Evolutionary conservation across 2,888 invertebrate genomes (phyloP).

Genomic region (Euproctis similis): DNA sequence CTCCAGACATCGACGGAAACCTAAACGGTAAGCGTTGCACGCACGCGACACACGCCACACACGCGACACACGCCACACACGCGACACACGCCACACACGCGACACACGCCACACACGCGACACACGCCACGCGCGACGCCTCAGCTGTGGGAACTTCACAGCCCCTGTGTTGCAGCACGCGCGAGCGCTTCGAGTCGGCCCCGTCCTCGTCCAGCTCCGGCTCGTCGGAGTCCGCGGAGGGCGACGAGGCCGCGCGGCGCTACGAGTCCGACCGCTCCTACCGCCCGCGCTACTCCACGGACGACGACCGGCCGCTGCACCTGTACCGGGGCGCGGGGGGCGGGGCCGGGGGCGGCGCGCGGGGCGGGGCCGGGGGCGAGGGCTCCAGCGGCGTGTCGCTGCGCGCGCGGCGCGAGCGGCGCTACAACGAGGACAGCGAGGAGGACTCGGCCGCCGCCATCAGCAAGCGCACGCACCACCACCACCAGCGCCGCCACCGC

Average conservation of each 20-base stretch:
- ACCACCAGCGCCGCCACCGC: constrained; percentile 21
- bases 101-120: too few species aligned
- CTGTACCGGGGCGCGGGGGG: constrained; percentile 33
- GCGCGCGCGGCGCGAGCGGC: constrained; percentile 59
- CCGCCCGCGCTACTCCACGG: constrained; percentile 51
- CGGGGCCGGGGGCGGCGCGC: constrained; percentile 47
- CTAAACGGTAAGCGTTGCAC: constrained; percentile 32
- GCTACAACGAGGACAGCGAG: constrained; percentile 78
- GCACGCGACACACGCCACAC: constrained; percentile 43
- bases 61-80: constrained; percentile 38
- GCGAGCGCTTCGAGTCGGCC: constrained; percentile 41
- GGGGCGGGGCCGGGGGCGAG: constrained; percentile 62
- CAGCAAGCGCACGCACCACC: constrained; percentile 54
- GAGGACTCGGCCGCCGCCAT: constrained; percentile 66
- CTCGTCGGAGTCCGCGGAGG: constrained; percentile 19
- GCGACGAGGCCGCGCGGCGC: constrained; percentile 25
- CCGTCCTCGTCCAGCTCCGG: constrained; percentile 26
- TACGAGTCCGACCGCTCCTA: constrained; percentile 68
- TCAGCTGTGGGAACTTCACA: too few species aligned
- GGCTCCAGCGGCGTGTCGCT: constrained; percentile 42
- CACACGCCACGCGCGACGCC: too few species aligned
- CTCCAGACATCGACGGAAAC: constrained; percentile 1
- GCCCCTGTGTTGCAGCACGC: constrained; percentile 29
- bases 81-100: too few species aligned
- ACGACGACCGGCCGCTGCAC: constrained; percentile 58